Percentiles rank a stretch among this genome's conserved stretches.
phyloP scores from a whole-genome alignment of 2,888 invertebrate species.

The Apamea crenata region DNA sequence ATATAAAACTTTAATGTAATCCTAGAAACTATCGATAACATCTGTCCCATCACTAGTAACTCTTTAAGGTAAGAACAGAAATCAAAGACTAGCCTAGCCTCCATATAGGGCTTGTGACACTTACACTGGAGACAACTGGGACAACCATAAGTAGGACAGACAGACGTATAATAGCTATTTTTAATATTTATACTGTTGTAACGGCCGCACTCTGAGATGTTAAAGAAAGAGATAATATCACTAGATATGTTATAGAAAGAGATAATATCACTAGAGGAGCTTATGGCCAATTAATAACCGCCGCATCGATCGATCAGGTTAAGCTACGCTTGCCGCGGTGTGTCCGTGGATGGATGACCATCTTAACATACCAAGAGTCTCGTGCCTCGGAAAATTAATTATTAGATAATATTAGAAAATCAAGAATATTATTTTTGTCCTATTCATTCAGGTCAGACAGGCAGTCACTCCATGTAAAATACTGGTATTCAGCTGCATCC shows the following conservation, averaged over 20 bases:
- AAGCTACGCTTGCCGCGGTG: too few relatives aligned
- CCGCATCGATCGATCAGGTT: too few relatives aligned
- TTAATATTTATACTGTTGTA: slow-evolving; percentile 39
- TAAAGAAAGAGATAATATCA: background rate
- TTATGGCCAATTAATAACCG: too few relatives aligned
- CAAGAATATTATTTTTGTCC: too few relatives aligned
- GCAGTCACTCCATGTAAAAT: too few relatives aligned
- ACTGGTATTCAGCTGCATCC: too few relatives aligned
- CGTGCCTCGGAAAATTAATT: too few relatives aligned
- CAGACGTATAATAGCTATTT: slow-evolving; percentile 49
- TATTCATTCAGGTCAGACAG: too few relatives aligned
- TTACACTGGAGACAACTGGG: slow-evolving; percentile 56
- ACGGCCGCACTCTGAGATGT: background rate
- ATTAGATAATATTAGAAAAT: too few relatives aligned
- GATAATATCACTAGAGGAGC: too few relatives aligned
- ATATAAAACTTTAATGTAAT: background rate
- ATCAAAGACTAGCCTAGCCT: slow-evolving; percentile 50
- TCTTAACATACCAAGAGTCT: too few relatives aligned
- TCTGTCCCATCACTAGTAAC: slow-evolving; percentile 49
- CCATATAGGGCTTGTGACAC: slow-evolving; percentile 65
- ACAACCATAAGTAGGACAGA: slow-evolving; percentile 52
- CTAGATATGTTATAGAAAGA: background rate
- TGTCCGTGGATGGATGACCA: too few relatives aligned
- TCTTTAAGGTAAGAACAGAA: slow-evolving; percentile 64
- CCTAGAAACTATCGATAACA: slow-evolving; percentile 40